Evolutionary conservation across 2,113 vertebrate species (phyloP).

Genomic region (Lipotes vexillifer): DNA sequence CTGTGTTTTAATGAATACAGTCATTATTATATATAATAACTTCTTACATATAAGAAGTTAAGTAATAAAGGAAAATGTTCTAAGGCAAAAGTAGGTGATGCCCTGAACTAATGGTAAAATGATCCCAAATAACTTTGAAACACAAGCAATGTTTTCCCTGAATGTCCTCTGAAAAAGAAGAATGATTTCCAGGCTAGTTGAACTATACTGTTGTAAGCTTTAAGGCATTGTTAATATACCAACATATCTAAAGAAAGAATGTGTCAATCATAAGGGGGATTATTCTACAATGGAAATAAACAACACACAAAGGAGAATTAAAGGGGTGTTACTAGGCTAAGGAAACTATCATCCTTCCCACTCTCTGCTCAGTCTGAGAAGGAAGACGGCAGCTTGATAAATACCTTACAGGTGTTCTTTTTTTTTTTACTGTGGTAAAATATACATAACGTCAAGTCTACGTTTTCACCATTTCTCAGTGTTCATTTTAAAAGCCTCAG

Average conservation of each 20-base stretch:
- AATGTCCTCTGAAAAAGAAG: not conserved
- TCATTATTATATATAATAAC: not conserved
- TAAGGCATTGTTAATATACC: not conserved
- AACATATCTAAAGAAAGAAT: constrained; percentile 29
- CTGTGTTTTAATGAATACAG: not conserved
- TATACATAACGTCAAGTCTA: not conserved
- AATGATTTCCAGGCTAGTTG: not conserved
- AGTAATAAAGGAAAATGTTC: not conserved
- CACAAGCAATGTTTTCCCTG: not conserved
- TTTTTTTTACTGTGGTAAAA: not conserved
- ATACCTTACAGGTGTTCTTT: not conserved
- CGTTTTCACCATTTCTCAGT: not conserved
- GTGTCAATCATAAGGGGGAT: not conserved
- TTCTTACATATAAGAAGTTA: not conserved
- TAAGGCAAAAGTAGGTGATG: not conserved
- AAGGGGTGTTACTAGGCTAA: not conserved
- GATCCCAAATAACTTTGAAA: not conserved
- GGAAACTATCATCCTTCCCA: not conserved
- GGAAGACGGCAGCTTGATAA: not conserved
- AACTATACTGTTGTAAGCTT: not conserved
- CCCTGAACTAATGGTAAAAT: not conserved
- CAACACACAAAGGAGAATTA: not conserved
- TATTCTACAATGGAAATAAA: constrained; percentile 3
- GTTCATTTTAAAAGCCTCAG: not conserved
- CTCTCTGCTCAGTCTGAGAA: not conserved